phyloP scores from a whole-genome alignment of 1,140 invertebrate genomes.

The Aleiodes sp. region DNA sequence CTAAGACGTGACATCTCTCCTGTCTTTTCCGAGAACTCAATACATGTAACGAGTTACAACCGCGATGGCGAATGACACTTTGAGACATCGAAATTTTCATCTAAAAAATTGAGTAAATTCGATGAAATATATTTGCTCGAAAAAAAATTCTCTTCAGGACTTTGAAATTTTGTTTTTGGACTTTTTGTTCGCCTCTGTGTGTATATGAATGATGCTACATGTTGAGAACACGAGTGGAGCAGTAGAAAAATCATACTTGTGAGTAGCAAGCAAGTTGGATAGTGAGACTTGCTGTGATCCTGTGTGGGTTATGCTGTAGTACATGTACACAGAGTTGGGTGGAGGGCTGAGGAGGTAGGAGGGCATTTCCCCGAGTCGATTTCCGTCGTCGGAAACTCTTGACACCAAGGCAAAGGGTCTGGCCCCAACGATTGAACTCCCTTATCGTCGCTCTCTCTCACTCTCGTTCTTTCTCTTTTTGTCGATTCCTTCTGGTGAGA shows the following conservation, averaged over 20 bases:
- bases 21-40: neutral
- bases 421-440: neutral
- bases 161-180: no score
- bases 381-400: slow-evolving; percentile 28
- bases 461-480: slow-evolving; percentile 1
- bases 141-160: no score
- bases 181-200: neutral
- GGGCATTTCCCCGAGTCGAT: slow-evolving; percentile 22
- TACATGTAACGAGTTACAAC: neutral
- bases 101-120: no score
- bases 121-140: no score
- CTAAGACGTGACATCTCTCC: slow-evolving; percentile 21
- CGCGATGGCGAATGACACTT: neutral
- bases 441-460: slow-evolving; percentile 14
- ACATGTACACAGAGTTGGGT: neutral
- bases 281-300: neutral
- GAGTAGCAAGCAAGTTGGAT: neutral
- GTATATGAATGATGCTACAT: neutral
- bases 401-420: slow-evolving; percentile 16
- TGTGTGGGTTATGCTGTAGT: neutral
- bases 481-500: no score
- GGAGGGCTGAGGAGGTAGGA: neutral
- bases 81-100: neutral
- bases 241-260: neutral
- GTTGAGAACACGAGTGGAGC: neutral